Evolutionary conservation across 2,888 invertebrate genomes (phyloP), one percentile per base, ranked within the genome.

Genomic region (Nephrotoma flavescens): DNA sequence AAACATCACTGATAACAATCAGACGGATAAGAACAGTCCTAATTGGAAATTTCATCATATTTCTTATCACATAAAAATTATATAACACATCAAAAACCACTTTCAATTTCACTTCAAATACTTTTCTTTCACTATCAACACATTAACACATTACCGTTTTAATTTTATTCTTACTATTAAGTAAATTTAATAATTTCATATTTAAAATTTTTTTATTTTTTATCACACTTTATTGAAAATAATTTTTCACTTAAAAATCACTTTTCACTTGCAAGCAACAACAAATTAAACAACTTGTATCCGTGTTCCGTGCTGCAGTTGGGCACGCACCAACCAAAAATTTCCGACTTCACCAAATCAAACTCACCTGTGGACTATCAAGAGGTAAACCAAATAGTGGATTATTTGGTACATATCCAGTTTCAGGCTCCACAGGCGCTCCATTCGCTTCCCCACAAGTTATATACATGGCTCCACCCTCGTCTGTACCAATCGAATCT

Each of bases 391-490:
- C 92, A 89, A 92, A 92, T 90, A 92, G 90, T 90, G 92, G 91
- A 91, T 92, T 92, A 89, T 92, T 92, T 89, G 92, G 92, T 88
- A 92, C 91, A 89, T 92, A 92, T 90, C 92, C 92, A 89, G 92
- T 91, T 90, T 92, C 92, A 89, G 91, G 91, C 90, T 92, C 92
- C 91, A 91, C 90, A 90, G 91, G 90, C 91, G 90, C 90, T 89
- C 91, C 91, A 89, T 91, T 91, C 90, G 92, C 90, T 90, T 91
- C 92, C 90, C 91, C 92, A 90, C 92, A 92, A 90, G 92, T 91
- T 91, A 92, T 92, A 90, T 92, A 92, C 92, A 92, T 92, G 87
- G 92, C 92, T 92, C 92, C 92, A 92, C 92, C 92, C 91, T 91
- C 92, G 90, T 91, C 91, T 90, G 91, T 91, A 91, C 91, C 91